These are phyloP conservation scores for Nyctibius grandis DNA, from an alignment of 2,797 vertebrate species.

Conservation along the genomic window DNA sequence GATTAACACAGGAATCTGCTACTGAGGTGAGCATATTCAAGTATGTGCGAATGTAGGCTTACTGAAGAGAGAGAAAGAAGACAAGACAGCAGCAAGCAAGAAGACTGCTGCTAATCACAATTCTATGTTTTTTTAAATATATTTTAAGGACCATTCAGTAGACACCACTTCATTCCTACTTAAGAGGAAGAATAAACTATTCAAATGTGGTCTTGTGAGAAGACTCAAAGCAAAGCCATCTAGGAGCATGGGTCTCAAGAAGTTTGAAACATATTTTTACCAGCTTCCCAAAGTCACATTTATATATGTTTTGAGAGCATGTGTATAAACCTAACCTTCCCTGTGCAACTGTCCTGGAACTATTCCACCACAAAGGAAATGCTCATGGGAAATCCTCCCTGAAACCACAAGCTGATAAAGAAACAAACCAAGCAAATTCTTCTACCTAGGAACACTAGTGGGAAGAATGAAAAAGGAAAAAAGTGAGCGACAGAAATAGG, in stretches of 20 bases:
- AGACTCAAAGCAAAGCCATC: neutral
- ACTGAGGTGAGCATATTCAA: neutral
- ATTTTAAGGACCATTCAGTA: neutral
- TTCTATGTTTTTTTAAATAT: neutral
- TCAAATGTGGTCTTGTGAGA: neutral
- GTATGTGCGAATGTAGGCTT: neutral
- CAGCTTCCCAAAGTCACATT: neutral
- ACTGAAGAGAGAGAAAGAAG: neutral
- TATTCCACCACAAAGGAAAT: neutral
- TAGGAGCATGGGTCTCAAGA: neutral
- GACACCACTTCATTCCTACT: neutral
- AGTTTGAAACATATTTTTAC: neutral
- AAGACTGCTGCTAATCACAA: neutral
- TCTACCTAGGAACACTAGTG: neutral
- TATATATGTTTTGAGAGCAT: neutral
- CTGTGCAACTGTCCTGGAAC: neutral
- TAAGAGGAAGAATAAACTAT: neutral
- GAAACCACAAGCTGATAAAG: neutral
- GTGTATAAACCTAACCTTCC: neutral
- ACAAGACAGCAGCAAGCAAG: neutral
- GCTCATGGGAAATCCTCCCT: neutral
- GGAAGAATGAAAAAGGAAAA: fast-evolving
- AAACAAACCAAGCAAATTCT: neutral
- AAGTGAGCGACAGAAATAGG: neutral
- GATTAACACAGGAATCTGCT: neutral